These are phyloP conservation scores for Balaeniceps rex DNA, from an alignment of 2,113 vertebrate species.

Conservation along the genomic window DNA sequence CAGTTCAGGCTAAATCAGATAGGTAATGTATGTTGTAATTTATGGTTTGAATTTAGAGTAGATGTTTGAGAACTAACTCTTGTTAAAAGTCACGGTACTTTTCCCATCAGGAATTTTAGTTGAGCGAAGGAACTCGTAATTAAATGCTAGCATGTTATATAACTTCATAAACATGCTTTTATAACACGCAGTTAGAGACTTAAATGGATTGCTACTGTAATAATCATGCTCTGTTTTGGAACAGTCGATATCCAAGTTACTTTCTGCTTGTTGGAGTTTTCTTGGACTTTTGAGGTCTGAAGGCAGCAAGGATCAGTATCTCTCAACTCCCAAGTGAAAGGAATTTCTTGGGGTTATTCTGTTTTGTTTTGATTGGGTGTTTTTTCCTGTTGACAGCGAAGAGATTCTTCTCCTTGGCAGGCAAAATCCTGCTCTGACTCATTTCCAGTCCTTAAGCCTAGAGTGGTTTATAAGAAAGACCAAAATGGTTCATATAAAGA, in stretches of 20 bases:
- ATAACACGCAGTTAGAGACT: background rate
- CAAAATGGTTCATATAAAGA: background rate
- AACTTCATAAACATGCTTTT: background rate
- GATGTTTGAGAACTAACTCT: background rate
- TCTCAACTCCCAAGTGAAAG: background rate
- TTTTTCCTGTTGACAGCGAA: background rate
- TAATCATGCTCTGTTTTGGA: background rate
- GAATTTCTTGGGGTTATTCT: background rate
- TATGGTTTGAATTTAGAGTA: background rate
- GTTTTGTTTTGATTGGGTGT: background rate
- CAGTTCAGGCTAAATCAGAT: background rate
- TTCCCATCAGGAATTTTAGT: background rate
- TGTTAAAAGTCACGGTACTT: background rate
- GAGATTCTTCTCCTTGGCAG: background rate
- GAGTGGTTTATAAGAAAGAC: background rate
- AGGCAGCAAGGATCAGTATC: background rate
- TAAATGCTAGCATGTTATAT: background rate
- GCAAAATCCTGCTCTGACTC: background rate
- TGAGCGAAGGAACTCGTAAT: background rate
- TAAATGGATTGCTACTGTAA: background rate
- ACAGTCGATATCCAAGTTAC: background rate
- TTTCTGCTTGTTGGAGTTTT: background rate
- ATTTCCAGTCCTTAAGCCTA: background rate
- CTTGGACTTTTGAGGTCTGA: background rate
- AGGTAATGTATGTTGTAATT: background rate